Base-by-base conservation (phyloP, 64 coral and sea anemone genomes). In the Anthopleura sola region DNA sequence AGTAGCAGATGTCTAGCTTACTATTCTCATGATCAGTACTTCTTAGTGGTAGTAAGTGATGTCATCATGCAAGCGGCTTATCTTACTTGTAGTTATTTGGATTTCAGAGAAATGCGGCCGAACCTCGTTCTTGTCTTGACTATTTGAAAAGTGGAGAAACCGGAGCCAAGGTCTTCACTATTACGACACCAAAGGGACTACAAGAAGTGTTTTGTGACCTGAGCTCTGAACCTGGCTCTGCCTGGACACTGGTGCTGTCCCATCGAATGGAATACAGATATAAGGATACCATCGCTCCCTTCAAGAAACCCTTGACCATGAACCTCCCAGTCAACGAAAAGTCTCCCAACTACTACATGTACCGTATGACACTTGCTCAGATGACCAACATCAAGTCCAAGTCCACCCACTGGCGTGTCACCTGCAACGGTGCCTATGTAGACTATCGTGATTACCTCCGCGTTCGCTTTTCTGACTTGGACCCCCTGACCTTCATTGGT, bases 291-390 rank as follows among this genome's bases (percentile, higher is more conserved):
- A 29, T 75, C 66, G 49, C 57, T 24, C 3, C 60, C 81, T 23
- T 90, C 83, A 36, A 37, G 66, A 23, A 90, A 37, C 23, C 28
- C 18, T 90, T 75, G 20, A 49, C 12, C 26, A 68, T 49, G 21
- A 36, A 90, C 64, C 68, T 80, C 20, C 88, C 88, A 55, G 44
- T 90, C 21, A 90, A 90, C 36, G 50, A 90, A 40, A 74, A 90
- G 66, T 9, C 39, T 37, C 88, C 88, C 2, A 90, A 85, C 33
- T 77, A 36, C 55, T 29, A 84, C 49, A 36, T 55, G 12, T 90
- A 90, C 33, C 78, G 88, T 37, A 89, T 89, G 88, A 75, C 68
- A 7, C 74, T 16, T n/a, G 29, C 68, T 1, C 83, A 91, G 82
- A 68, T n/a, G n/a, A n/a, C n/a, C n/a, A n/a, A n/a, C n/a, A n/a